Evolutionary conservation across 2,113 vertebrate genomes (phyloP).

Genomic region (Cyanoramphus novaezelandiae): DNA sequence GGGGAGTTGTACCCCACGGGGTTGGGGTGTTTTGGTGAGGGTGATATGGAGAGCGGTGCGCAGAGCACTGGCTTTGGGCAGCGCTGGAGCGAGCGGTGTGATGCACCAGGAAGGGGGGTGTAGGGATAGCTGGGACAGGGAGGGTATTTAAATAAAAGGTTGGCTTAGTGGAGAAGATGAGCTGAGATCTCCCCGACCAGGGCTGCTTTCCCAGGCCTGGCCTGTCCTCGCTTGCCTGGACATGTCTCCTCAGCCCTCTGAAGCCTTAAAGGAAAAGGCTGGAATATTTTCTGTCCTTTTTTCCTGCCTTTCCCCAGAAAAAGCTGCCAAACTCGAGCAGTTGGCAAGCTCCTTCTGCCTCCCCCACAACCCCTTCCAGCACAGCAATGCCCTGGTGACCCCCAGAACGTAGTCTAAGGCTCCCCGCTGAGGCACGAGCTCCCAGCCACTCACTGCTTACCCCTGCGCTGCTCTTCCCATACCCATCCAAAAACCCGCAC

Average conservation of each 20-base stretch:
- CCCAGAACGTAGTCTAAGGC: background rate
- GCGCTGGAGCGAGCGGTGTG: fast-evolving
- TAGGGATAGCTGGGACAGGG: background rate
- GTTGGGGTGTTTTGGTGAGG: background rate
- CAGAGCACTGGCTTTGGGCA: fast-evolving
- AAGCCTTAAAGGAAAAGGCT: background rate
- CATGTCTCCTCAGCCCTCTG: background rate
- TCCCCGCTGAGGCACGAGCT: background rate
- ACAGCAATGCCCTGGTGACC: fast-evolving
- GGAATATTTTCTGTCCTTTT: background rate
- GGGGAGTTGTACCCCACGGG: background rate
- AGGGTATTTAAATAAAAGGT: slow-evolving; percentile 48
- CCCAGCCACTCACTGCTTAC: background rate
- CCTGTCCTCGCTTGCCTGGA: background rate
- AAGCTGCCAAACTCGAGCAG: background rate
- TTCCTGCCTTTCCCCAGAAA: background rate
- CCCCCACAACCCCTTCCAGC: too few species aligned
- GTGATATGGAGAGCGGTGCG: fast-evolving
- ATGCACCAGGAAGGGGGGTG: background rate
- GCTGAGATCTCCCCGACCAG: background rate
- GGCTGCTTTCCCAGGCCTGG: background rate
- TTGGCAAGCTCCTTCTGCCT: background rate
- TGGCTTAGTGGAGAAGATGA: background rate
- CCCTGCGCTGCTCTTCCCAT: background rate
- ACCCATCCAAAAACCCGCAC: background rate